phyloP scores from a whole-genome alignment of 1,140 invertebrate genomes.

The Conus betulinus region DNA sequence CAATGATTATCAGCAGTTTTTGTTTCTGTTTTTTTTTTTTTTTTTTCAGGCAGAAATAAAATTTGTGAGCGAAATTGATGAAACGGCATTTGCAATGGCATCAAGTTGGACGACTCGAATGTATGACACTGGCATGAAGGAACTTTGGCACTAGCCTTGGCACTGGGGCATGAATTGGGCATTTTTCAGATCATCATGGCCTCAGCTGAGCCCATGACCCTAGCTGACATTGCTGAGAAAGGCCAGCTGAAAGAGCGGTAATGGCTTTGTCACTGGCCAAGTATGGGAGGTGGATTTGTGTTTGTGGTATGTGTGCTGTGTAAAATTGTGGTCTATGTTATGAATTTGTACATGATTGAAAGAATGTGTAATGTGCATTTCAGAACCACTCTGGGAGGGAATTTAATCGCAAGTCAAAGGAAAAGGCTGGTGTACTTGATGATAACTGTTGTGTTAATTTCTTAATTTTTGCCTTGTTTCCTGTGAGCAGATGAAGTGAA shows the following conservation, averaged over 20 bases:
- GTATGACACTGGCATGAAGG: neutral
- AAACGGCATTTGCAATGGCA: neutral
- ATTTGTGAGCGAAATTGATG: neutral
- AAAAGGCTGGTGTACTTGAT: too few relatives aligned
- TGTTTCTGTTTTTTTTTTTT: too few relatives aligned
- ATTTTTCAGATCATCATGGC: conserved; percentile 33
- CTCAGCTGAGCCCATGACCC: conserved; percentile 25
- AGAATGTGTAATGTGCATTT: too few relatives aligned
- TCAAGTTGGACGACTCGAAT: conserved; percentile 13
- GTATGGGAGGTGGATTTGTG: neutral
- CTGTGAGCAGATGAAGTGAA: too few relatives aligned
- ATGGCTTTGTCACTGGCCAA: neutral
- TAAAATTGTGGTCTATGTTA: too few relatives aligned
- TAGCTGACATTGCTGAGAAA: conserved; percentile 35
- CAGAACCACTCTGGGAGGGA: too few relatives aligned
- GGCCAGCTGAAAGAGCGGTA: conserved; percentile 37
- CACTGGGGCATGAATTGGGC: conserved; percentile 35
- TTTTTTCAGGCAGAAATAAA: too few relatives aligned
- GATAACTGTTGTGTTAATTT: neutral
- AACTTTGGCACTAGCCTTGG: conserved; percentile 23
- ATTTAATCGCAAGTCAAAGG: too few relatives aligned
- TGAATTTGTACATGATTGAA: too few relatives aligned
- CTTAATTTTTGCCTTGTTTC: too few relatives aligned
- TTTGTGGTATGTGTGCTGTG: too few relatives aligned
- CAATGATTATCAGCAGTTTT: too few relatives aligned